Evolutionary conservation across 2,888 invertebrate genomes (phyloP), one percentile per base, ranked within the genome.

Genomic region (Apeira syringaria): DNA sequence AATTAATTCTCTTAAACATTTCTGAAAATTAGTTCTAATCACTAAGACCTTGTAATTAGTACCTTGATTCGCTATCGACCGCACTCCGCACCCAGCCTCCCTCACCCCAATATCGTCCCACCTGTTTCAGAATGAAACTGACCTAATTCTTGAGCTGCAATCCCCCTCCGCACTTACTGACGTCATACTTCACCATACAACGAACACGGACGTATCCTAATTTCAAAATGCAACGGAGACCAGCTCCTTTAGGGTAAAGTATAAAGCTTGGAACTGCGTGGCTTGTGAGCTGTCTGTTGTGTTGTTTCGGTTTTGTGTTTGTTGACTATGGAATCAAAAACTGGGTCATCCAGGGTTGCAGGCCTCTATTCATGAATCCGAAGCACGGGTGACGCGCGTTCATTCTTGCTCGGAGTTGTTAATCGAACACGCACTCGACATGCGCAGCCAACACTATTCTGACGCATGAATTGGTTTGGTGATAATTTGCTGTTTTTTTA

Each of bases 301-400:
- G 62, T 22, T 72, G 53, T 67, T 78, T 50, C 33, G 47, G 47
- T 52, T 47, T 25, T 56, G 52, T 7, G 28, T 5, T 20, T 7
- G 7, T 32, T 48, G 41, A 63, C 61, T 59, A 77, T 75, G 57
- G 74, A 80, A 89, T 91, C 90, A 83, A 86, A 91, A 93, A 92
- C 83, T 93, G 85, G 93, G 92, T 92, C 92, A 91, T 84, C 84
- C 89, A 89, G 91, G 92, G 92, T 90, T 92, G 91, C 92, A 92
- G 90, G 91, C 90, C 85, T 77, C 80, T 81, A 87, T 91, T 92
- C 84, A 92, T 89, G 89, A 91, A 89, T 88, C n/a, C 88, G 88
- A 82, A 84, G 61, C 73, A 73, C 64, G 72, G 64, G 68, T 77
- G 83, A 76, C 79, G 79, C 77, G 69, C 65, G 63, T 85, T 86